Evolutionary conservation across 2,797 vertebrate species (phyloP).

Genomic region (Pangasius djambal): DNA sequence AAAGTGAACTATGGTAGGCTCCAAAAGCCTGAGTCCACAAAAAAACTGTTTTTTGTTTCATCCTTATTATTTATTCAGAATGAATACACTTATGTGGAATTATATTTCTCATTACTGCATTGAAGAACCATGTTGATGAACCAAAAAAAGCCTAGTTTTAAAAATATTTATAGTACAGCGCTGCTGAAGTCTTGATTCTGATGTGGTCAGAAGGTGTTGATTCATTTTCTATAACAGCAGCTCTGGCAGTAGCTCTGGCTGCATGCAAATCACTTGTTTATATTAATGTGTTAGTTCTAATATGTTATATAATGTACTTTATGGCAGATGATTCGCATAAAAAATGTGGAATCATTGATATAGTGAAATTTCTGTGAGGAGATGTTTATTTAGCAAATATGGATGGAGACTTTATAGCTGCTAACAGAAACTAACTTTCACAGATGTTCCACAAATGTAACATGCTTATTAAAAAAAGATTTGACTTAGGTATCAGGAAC

Average conservation of each 20-base stretch:
- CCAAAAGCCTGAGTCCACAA: not conserved
- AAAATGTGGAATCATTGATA: not conserved
- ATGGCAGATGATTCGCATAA: not conserved
- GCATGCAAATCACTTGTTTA: not conserved
- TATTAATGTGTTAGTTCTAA: not conserved
- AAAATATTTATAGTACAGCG: not conserved
- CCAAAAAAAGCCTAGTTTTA: not conserved
- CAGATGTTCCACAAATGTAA: not conserved
- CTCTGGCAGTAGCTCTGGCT: not conserved
- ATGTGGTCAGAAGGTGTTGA: not conserved
- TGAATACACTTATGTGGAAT: not conserved
- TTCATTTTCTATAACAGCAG: not conserved
- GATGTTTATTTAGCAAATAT: not conserved
- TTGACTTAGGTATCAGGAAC: not conserved
- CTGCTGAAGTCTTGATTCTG: not conserved
- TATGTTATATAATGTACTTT: not conserved
- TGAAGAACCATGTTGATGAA: not conserved
- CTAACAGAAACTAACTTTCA: not conserved
- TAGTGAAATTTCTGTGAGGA: not conserved
- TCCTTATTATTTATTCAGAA: not conserved
- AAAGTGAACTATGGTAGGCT: constrained; percentile 12
- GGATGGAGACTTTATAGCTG: not conserved
- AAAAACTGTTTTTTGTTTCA: not conserved
- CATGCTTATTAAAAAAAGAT: not conserved
- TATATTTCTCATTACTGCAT: not conserved